Evolutionary conservation across 1,140 invertebrate genomes (phyloP), one percentile per base, ranked within the genome.

Genomic region (Sminthurides bifidus): DNA sequence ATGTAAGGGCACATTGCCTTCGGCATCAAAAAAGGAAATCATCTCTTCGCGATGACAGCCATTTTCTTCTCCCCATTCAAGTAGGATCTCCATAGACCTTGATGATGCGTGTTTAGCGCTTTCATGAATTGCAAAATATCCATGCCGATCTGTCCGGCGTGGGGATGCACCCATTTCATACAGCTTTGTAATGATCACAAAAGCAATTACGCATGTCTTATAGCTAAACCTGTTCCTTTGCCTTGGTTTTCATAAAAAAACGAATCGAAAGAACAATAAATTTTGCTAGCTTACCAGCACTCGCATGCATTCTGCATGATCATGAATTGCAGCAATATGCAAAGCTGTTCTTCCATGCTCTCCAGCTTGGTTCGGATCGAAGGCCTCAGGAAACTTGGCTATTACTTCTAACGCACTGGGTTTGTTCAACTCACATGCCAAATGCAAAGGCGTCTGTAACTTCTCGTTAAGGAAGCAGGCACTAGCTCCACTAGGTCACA

Each of bases 41-140:
- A 91, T 85, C 66, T 83, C 78, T 64, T 83, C 79, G 53, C 85
- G 74, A 1, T 78, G 77, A 68, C 82, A 86, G 1, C 87, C 87
- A 10, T 75, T 73, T 10, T 78, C 77, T 68, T 86, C 83, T 27
- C 81, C 60, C 80, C 83, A 84, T 67, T 85, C 77, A 1, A 87
- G 76, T 61, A 86, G 79, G 19, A 82, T 79, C 68, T 89, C 83
- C 78, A 92, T 79, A 26, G 85, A 86, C 63, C 79, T 78, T 0
- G 85, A 84, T 12, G 86, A 85, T 33, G 86, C 86, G 68, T 87
- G 86, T 68, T 87, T 87, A 8, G 87, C 85, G 5, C 87, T 87
- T 63, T 88, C 81, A 68, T 91, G 87, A 57, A 91, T 89, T 2
- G 87, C 84, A 70, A 87, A 89, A 69, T 85, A 90, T 12, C 87